Conservation (phyloP, 2,888 invertebrate genomes). For the Cyrtodaria siliqua region DNA sequence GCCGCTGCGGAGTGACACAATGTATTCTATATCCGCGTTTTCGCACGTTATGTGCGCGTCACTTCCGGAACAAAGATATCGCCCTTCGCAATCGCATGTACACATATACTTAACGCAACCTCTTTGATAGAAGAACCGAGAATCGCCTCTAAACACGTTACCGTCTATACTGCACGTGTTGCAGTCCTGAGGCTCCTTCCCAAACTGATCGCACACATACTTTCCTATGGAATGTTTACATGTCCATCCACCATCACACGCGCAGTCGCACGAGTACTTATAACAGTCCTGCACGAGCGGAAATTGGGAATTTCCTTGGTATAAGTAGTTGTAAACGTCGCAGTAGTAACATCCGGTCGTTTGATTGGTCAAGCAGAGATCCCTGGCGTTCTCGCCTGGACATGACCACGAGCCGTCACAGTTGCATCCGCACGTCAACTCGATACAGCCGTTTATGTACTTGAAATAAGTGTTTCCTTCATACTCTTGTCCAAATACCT, state of each 20-base stretch:
- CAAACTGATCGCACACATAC: constrained; percentile 39
- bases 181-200: constrained; percentile 40
- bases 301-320: constrained; percentile 71
- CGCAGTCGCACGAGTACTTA: constrained; percentile 73
- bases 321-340: constrained; percentile 64
- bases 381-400: constrained; percentile 62
- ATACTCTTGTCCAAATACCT: constrained; percentile 62
- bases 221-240: constrained; percentile 49
- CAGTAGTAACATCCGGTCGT: constrained; percentile 71
- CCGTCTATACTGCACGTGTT: constrained; percentile 61
- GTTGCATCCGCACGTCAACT: constrained; percentile 74
- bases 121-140: constrained; percentile 40
- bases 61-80: constrained; percentile 52
- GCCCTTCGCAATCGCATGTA: constrained; percentile 65
- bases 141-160: constrained; percentile 51
- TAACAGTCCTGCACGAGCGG: constrained; percentile 71
- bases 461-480: constrained; percentile 72
- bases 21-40: constrained; percentile 4
- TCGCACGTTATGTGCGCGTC: constrained; percentile 42
- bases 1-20: constrained; percentile 19
- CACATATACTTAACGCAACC: constrained; percentile 61
- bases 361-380: constrained; percentile 66
- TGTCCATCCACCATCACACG: constrained; percentile 78
- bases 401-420: constrained; percentile 71
- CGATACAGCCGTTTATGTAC: constrained; percentile 71